Percentiles rank a stretch among this genome's conserved stretches.
Conservation (phyloP, 2,888 invertebrate genomes). For the Polyommatus iphigenia region DNA sequence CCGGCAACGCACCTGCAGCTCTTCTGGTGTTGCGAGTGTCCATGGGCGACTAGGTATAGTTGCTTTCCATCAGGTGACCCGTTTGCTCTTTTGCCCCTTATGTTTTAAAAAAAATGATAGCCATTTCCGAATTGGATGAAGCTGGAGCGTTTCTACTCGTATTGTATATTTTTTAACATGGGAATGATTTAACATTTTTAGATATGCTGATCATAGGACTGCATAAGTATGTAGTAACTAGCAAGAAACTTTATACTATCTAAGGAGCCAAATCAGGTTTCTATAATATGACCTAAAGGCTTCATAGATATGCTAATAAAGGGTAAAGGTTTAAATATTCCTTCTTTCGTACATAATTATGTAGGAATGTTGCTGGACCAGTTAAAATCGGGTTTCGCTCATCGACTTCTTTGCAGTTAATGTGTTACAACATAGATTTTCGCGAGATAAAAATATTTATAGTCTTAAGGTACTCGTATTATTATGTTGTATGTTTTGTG, state of each 20-base stretch:
- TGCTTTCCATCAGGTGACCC: too few relatives aligned
- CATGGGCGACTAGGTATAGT: too few relatives aligned
- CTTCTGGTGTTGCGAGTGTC: too few relatives aligned
- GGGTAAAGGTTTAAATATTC: conserved; percentile 8
- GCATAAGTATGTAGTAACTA: too few relatives aligned
- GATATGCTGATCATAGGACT: not conserved
- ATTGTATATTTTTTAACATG: too few relatives aligned
- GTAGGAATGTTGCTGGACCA: conserved; percentile 17
- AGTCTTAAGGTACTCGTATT: not conserved
- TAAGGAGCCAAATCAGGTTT: not conserved
- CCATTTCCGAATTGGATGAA: too few relatives aligned
- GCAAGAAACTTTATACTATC: not conserved
- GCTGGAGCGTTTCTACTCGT: too few relatives aligned
- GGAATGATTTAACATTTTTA: not conserved
- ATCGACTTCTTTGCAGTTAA: conserved; percentile 18
- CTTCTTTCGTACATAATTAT: conserved; percentile 5
- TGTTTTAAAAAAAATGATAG: too few relatives aligned
- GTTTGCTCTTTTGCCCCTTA: too few relatives aligned
- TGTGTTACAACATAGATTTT: conserved; percentile 24
- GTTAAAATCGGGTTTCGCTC: not conserved
- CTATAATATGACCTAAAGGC: not conserved
- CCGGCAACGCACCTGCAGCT: too few relatives aligned
- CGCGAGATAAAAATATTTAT: not conserved
- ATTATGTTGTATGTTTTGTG: too few relatives aligned
- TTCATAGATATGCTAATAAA: conserved; percentile 2